A percentile compares a stretch with the other conserved stretches of the same genome.
Conservation (phyloP, 2,113 vertebrate species). For the Plestiodon gilberti region DNA sequence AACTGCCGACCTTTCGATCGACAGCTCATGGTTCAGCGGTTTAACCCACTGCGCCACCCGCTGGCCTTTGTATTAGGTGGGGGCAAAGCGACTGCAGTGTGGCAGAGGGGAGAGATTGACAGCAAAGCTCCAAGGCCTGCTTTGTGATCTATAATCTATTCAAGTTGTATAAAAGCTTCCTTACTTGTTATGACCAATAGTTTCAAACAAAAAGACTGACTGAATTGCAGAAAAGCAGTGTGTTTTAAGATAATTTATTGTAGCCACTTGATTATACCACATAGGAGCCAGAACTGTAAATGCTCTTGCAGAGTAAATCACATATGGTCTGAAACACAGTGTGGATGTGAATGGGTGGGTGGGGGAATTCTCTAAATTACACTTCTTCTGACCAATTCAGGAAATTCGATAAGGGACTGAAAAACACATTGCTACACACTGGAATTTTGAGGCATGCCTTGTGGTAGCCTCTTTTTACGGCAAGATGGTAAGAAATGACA, state of each 20-base stretch:
- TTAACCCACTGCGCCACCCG: too few species aligned
- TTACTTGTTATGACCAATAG: neutral
- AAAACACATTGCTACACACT: neutral
- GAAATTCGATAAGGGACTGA: neutral
- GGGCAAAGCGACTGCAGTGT: neutral
- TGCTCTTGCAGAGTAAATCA: neutral
- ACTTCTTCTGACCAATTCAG: neutral
- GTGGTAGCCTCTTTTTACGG: neutral
- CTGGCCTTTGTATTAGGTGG: neutral
- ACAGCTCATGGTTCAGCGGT: too few species aligned
- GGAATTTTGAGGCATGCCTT: neutral
- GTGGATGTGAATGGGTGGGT: too few species aligned
- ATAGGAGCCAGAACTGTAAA: neutral
- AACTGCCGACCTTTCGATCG: too few species aligned
- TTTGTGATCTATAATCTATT: neutral
- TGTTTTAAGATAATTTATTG: neutral
- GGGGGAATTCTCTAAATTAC: too few species aligned
- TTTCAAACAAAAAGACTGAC: neutral
- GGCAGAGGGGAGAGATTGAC: neutral
- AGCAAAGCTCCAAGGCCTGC: neutral
- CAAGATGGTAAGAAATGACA: neutral
- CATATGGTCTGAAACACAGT: neutral
- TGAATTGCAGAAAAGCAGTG: neutral
- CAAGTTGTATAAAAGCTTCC: neutral
- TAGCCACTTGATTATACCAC: neutral